These are phyloP conservation scores for Epizoanthus scotinus DNA, from an alignment of 92 coral and sea anemone genomes.

Conservation along the genomic window DNA sequence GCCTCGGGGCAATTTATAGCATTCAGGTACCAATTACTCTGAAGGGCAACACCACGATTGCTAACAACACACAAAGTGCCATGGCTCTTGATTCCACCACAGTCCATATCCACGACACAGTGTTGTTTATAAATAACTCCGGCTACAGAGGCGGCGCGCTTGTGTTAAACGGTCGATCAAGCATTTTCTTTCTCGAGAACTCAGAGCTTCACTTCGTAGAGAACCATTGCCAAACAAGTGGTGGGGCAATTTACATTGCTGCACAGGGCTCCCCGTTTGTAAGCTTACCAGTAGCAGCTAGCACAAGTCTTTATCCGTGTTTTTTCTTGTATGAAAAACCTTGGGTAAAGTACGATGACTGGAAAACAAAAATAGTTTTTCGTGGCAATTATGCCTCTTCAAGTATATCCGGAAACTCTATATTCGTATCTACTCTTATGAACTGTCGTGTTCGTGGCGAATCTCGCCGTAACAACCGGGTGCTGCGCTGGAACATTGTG, in stretches of 20 bases:
- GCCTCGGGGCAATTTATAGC: conserved; percentile 76
- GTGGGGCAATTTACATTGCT: conserved; percentile 84
- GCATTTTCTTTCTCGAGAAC: conserved; percentile 49
- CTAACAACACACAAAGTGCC: conserved; percentile 63
- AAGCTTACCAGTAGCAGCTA: conserved; percentile 61
- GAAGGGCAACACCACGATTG: conserved; percentile 41
- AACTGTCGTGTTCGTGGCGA: conserved; percentile 72
- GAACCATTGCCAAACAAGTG: conserved; percentile 68
- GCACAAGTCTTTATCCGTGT: conserved; percentile 58
- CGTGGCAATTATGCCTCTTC: conserved; percentile 61
- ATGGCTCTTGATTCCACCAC: conserved; percentile 69
- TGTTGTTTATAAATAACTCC: conserved; percentile 64
- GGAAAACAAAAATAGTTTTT: conserved; percentile 69
- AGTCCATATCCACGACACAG: conserved; percentile 48
- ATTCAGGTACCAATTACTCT: conserved; percentile 68
- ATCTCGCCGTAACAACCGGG: conserved; percentile 58
- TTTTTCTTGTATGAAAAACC: conserved; percentile 61
- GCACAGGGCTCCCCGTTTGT: conserved; percentile 82
- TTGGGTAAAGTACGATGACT: conserved; percentile 30
- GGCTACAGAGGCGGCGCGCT: conserved; percentile 89
- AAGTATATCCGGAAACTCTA: conserved; percentile 59
- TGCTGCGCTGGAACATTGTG: conserved; percentile 67
- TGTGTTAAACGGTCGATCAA: conserved; percentile 71
- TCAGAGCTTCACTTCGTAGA: conserved; percentile 54
- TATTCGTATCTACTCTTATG: conserved; percentile 76